Percentiles rank a stretch among this genome's conserved stretches.
These are phyloP conservation scores for Alviniconcha strummeri DNA, from an alignment of 2,888 invertebrate species.

Conservation along the genomic window DNA sequence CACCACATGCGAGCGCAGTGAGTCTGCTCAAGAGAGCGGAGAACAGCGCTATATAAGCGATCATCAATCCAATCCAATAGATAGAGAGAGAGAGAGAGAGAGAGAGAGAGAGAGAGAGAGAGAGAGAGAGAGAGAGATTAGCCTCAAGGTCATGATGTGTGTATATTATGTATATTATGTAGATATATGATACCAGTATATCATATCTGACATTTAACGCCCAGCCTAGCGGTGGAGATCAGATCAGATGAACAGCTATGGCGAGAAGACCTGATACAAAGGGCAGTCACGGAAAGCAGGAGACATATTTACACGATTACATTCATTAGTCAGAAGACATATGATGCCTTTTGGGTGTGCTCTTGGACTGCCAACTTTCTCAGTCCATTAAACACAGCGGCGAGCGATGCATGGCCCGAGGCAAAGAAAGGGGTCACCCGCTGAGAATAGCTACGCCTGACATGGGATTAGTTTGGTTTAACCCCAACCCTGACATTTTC, in stretches of 20 bases:
- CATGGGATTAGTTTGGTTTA: neutral
- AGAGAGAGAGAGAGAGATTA: neutral
- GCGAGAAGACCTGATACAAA: too few relatives aligned
- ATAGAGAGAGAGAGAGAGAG: neutral
- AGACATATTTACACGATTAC: too few relatives aligned
- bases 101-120: neutral
- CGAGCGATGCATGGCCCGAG: neutral
- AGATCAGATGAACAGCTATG: too few relatives aligned
- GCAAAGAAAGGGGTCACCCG: neutral
- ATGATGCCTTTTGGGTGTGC: neutral
- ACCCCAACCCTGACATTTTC: slow-evolving; percentile 1
- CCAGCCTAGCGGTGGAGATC: too few relatives aligned
- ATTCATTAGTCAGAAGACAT: neutral
- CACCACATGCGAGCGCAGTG: too few relatives aligned
- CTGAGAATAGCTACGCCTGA: neutral
- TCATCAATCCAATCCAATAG: neutral
- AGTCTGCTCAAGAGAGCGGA: too few relatives aligned
- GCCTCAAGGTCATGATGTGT: too few relatives aligned
- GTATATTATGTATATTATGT: too few relatives aligned
- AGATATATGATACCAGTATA: too few relatives aligned
- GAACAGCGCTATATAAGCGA: too few relatives aligned
- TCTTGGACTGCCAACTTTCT: neutral
- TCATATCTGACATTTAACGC: too few relatives aligned
- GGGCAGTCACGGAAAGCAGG: too few relatives aligned
- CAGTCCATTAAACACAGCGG: neutral